Conservation (phyloP, 2,888 invertebrate species). For the Noctuana brunneofusca region DNA sequence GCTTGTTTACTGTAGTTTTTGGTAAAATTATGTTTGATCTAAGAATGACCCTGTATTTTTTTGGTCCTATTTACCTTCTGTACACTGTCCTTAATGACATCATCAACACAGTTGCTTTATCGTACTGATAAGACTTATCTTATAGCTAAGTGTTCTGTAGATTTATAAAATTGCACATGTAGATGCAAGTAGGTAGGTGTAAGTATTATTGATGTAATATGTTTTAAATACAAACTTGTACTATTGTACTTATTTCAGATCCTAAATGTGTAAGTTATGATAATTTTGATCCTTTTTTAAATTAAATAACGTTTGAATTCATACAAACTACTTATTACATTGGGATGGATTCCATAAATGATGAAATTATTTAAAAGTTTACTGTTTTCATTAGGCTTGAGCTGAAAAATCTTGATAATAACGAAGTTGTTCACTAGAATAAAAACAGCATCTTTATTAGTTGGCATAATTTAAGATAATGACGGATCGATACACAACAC, state of each 20-base stretch:
- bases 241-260: background rate
- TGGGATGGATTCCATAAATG: background rate
- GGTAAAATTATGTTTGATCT: conserved; percentile 42
- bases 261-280: too few relatives aligned
- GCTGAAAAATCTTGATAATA: too few relatives aligned
- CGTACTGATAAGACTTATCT: conserved; percentile 73
- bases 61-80: conserved; percentile 45
- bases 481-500: conserved; percentile 41
- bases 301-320: background rate
- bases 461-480: conserved; percentile 1
- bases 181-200: conserved; percentile 1
- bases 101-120: conserved; percentile 77
- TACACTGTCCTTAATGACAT: conserved; percentile 55
- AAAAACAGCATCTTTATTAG: background rate
- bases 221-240: background rate
- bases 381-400: too few relatives aligned
- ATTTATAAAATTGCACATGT: conserved; percentile 57
- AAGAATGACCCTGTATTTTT: conserved; percentile 37
- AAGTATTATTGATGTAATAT: background rate
- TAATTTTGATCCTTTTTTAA: background rate
- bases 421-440: too few relatives aligned
- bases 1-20: conserved; percentile 40
- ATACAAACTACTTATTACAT: too few relatives aligned
- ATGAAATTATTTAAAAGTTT: background rate
- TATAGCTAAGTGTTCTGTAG: conserved; percentile 46